Conservation (phyloP, 2,888 invertebrate genomes). For the Tenthredo scrophulariae region DNA sequence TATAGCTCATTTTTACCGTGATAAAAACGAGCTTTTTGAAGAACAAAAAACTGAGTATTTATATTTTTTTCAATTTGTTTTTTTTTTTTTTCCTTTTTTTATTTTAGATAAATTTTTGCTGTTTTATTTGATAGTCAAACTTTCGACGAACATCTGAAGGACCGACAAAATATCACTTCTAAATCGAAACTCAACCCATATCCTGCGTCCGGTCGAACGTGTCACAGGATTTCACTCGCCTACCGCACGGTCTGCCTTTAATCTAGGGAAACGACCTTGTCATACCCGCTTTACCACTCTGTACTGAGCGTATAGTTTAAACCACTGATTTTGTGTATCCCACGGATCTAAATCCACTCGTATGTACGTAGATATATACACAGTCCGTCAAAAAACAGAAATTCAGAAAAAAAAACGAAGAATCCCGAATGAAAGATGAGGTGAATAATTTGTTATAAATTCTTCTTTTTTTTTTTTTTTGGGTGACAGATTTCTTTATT, state of each 20-base stretch:
- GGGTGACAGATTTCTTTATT: too few relatives aligned
- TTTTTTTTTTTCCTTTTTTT: neutral
- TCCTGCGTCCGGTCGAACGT: neutral
- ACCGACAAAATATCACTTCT: neutral
- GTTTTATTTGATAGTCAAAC: neutral
- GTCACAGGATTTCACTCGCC: neutral
- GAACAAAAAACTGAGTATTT: neutral
- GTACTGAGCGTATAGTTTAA: conserved; percentile 12
- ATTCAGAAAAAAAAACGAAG: neutral
- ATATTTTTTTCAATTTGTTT: neutral
- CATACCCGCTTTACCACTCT: conserved; percentile 33
- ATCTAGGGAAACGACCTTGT: conserved; percentile 39
- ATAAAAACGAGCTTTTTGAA: neutral
- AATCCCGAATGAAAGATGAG: neutral
- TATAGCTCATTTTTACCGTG: neutral
- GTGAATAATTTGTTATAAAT: too few relatives aligned
- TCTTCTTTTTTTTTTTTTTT: too few relatives aligned
- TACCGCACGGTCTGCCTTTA: conserved; percentile 16
- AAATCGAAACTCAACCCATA: neutral
- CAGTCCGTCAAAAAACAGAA: neutral
- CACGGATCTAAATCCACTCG: conserved; percentile 1
- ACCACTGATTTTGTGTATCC: conserved; percentile 10
- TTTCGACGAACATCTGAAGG: neutral
- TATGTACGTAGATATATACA: neutral
- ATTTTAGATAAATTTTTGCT: neutral